Base-by-base conservation (phyloP, 2,113 vertebrate genomes). In the Aix galericulata region DNA sequence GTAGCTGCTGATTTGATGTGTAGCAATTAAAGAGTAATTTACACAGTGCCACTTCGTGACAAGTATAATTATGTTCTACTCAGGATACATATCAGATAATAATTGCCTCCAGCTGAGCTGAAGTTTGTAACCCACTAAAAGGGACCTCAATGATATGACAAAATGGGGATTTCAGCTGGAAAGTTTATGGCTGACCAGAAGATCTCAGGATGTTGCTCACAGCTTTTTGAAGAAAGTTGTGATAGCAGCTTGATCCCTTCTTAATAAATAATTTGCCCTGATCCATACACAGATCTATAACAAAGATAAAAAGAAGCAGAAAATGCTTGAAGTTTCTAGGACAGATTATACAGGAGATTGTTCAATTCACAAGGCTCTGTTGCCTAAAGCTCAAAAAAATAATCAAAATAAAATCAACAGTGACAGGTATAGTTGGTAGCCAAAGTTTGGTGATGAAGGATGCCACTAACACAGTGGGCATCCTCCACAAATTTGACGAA, bases 1-100 rank as follows among this genome's bases (percentile, higher is more conserved):
- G 78, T 89, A 95, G 82, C 72, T 95, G 84, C 75, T 94, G 82
- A 92, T 86, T 91, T 91, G 64, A 82, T 94, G 85, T 38, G 40
- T 55, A 85, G 92, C 89, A 94, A 96, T 96, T 96, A 96, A 94
- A 91, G 85, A 91, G 76, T 91, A 96, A 96, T 97, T 97, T 96
- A 95, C 94, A 91, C 83, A 90, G 67, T 93, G 77, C 89, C 89
- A 94, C 80, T 96, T 96, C 95, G 86, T 93, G 87, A 95, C 93
- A 96, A 97, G 92, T 69, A 55, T 94, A 96, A 97, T 97, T 97
- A 91, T 93, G 89, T 89, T 92, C 92, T 71, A 62, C 90, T 91
- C 73, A 86, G 89, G 72, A 68, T 91, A 93, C 74, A 38, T 80
- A 93, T 91, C 94, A 88, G 60, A 94, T 85, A 91, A 86, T 97